phyloP scores from a whole-genome alignment of 2,797 vertebrate genomes.

The Lagorchestes hirsutus region DNA sequence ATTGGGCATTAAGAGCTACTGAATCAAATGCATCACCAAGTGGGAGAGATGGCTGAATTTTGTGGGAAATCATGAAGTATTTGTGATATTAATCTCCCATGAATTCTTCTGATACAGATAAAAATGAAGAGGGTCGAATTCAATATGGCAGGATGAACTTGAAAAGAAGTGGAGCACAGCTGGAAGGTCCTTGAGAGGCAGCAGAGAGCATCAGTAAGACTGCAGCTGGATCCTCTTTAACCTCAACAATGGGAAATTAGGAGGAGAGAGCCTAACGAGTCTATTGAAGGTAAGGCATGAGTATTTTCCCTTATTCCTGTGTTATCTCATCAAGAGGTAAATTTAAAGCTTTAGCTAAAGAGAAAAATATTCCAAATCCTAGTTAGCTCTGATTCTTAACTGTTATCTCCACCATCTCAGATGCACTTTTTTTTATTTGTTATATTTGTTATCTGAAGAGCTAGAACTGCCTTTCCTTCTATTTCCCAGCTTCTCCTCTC shows the following conservation, averaged over 20 bases:
- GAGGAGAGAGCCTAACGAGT: constrained; percentile 16
- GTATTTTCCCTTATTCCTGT: background rate
- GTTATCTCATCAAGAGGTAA: background rate
- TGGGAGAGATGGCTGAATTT: constrained; percentile 3
- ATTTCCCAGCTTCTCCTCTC: constrained; percentile 1
- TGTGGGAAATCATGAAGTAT: constrained; percentile 5
- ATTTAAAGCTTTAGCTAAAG: constrained; percentile 41
- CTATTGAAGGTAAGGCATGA: constrained; percentile 6
- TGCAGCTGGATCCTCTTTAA: constrained; percentile 46
- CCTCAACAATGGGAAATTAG: constrained; percentile 39
- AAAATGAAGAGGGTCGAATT: constrained; percentile 41
- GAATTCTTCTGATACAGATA: constrained; percentile 31
- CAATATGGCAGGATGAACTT: constrained; percentile 39
- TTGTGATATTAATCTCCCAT: background rate
- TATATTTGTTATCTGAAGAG: constrained; percentile 42
- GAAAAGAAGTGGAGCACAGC: constrained; percentile 58
- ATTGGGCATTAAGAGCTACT: background rate
- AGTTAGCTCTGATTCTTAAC: background rate
- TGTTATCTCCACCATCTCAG: background rate
- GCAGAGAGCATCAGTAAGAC: constrained; percentile 27
- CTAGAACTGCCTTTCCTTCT: background rate
- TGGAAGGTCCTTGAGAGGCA: constrained; percentile 39
- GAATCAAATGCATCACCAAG: background rate
- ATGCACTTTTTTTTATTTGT: constrained; percentile 47
- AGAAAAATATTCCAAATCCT: background rate